phyloP scores from a whole-genome alignment of 2,797 vertebrate genomes.

The Scleropages formosus region DNA sequence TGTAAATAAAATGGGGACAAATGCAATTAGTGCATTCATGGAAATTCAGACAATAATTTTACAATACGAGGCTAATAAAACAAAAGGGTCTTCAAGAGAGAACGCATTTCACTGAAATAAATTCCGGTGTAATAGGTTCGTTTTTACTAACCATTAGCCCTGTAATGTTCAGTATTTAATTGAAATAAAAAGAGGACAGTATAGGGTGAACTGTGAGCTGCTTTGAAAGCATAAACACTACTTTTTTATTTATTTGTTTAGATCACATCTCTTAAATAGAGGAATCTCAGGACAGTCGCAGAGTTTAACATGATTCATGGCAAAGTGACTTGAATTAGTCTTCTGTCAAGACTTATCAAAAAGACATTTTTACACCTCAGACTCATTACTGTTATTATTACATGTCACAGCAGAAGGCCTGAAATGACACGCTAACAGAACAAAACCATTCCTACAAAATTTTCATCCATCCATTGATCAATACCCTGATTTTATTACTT shows the following conservation, averaged over 20 bases:
- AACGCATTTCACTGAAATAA: slow-evolving; percentile 3
- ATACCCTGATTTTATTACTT: no score
- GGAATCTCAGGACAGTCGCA: slow-evolving; percentile 48
- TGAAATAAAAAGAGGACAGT: slow-evolving; percentile 47
- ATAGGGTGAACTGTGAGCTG: slow-evolving; percentile 55
- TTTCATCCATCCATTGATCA: no score
- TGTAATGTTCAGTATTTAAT: neutral
- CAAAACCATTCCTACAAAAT: no score
- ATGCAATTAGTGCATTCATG: slow-evolving; percentile 68
- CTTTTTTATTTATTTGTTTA: slow-evolving; percentile 32
- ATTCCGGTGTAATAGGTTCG: neutral
- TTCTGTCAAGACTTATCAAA: slow-evolving; percentile 50
- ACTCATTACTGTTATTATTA: no score
- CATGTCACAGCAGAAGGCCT: no score
- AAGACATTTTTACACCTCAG: slow-evolving; percentile 44
- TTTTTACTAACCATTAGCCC: neutral
- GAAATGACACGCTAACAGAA: no score
- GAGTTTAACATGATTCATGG: slow-evolving; percentile 61
- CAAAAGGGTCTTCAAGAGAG: slow-evolving; percentile 24
- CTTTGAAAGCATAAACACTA: slow-evolving; percentile 70
- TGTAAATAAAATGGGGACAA: slow-evolving; percentile 82
- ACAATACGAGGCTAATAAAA: slow-evolving; percentile 48
- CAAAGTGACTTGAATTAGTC: slow-evolving; percentile 61
- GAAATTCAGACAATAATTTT: slow-evolving; percentile 45
- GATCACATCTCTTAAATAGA: slow-evolving; percentile 58